These are phyloP conservation scores for Stomorhina lunata DNA, from an alignment of 2,888 invertebrate species.

Conservation along the genomic window DNA sequence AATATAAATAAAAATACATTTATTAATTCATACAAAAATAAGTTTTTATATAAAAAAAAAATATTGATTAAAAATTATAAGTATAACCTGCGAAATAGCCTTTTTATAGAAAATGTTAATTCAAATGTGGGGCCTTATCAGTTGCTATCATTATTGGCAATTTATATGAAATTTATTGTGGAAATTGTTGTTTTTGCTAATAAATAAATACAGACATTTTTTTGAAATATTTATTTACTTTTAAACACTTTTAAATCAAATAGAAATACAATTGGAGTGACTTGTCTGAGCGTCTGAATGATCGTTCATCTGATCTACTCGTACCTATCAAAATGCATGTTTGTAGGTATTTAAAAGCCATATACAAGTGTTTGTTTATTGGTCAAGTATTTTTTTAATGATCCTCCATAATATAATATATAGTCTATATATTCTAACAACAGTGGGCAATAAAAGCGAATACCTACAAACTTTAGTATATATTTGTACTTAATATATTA, in stretches of 20 bases:
- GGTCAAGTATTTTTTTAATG: slow-evolving; percentile 21
- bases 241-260: not conserved
- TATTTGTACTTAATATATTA: too few species aligned
- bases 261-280: not conserved
- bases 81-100: not conserved
- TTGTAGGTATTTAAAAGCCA: not conserved
- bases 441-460: not conserved
- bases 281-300: not conserved
- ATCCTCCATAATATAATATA: too few species aligned
- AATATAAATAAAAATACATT: not conserved
- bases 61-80: slow-evolving; percentile 37
- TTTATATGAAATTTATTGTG: slow-evolving; percentile 12
- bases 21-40: slow-evolving; percentile 3
- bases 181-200: slow-evolving; percentile 7
- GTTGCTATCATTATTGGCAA: slow-evolving; percentile 47
- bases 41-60: not conserved
- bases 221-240: not conserved
- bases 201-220: too few species aligned
- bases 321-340: not conserved
- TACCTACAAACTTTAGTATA: too few species aligned
- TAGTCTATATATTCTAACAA: not conserved
- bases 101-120: not conserved
- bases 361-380: too few species aligned
- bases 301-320: too few species aligned
- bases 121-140: slow-evolving; percentile 49